A percentile compares a stretch with the other conserved stretches of the same genome.
Conservation (phyloP, 2,113 vertebrate species). For the Climacteris rufus region DNA sequence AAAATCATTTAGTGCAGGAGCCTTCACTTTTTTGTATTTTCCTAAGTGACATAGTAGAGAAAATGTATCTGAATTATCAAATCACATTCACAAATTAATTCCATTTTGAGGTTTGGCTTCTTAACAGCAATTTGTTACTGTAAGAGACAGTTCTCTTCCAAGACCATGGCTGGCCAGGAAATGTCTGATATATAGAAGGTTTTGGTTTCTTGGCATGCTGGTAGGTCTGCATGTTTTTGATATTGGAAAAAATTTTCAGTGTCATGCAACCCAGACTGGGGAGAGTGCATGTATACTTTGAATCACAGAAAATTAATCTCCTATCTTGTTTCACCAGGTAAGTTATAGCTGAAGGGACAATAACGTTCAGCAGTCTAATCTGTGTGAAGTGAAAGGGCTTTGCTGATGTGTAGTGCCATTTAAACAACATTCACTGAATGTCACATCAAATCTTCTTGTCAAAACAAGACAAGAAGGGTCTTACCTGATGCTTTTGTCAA, state of each 20-base stretch:
- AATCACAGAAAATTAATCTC: background rate
- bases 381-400: background rate
- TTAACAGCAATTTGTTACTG: background rate
- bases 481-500: background rate
- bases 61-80: background rate
- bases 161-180: background rate
- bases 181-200: background rate
- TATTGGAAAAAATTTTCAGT: background rate
- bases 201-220: background rate
- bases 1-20: background rate
- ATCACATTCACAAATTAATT: background rate
- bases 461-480: background rate
- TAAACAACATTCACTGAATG: background rate
- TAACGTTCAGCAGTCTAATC: background rate
- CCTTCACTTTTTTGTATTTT: background rate
- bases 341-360: background rate
- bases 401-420: background rate
- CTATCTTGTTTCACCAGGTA: constrained; percentile 12
- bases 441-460: background rate
- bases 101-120: background rate
- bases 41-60: background rate
- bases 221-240: constrained; percentile 2
- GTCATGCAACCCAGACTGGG: background rate
- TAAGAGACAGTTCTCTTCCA: background rate
- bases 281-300: background rate